Conservation (phyloP, 2,113 vertebrate species). For the Hylia prasina region DNA sequence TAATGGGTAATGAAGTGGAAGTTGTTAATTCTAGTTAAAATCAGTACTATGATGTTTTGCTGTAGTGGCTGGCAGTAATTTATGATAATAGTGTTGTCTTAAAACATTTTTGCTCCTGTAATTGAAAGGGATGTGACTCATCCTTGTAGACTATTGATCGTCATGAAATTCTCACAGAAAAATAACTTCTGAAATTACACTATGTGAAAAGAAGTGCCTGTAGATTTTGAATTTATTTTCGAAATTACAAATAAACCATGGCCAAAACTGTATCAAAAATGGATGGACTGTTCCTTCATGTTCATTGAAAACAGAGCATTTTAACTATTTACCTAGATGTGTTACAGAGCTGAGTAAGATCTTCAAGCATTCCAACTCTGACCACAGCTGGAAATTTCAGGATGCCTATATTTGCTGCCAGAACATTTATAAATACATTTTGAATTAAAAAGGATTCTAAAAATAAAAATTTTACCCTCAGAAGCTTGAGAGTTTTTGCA, state of each 20-base stretch:
- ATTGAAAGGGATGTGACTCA: neutral
- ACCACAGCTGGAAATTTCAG: constrained; percentile 44
- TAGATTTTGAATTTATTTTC: neutral
- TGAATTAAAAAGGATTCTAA: constrained; percentile 10
- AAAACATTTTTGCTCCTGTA: constrained; percentile 37
- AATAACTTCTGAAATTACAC: neutral
- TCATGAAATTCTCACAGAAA: neutral
- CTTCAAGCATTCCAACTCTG: constrained; percentile 50
- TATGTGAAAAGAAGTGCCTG: neutral
- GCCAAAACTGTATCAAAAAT: neutral
- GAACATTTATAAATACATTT: constrained; percentile 43
- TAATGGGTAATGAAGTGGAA: neutral
- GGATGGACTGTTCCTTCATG: neutral
- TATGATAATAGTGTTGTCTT: constrained; percentile 21
- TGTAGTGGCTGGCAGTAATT: neutral
- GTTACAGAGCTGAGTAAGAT: constrained; percentile 45
- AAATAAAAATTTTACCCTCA: neutral
- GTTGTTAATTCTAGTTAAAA: neutral
- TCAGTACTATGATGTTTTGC: neutral
- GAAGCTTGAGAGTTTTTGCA: neutral
- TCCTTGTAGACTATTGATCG: neutral
- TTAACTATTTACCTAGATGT: constrained; percentile 43
- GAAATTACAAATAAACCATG: neutral
- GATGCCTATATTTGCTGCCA: constrained; percentile 41
- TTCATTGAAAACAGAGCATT: neutral